Evolutionary conservation across 1,140 invertebrate species (phyloP), one percentile per base, ranked within the genome.

Genomic region (Aphaenogaster rudis): DNA sequence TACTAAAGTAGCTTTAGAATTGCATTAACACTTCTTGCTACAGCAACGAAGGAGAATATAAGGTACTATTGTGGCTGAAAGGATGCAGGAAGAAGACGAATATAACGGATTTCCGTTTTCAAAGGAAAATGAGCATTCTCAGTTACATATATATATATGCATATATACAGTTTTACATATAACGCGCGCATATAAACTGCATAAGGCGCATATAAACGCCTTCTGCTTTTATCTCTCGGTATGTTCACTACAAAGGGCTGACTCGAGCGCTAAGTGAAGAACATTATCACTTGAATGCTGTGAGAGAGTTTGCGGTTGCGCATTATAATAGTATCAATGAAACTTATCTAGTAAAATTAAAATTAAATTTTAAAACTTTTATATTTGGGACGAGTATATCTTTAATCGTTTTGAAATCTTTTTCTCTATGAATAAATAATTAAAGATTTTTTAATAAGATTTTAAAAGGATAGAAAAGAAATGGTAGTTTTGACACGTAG

Each of bases 61-160:
- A 84, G 63, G n/a, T 33, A 39, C 54, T 54, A 86, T 80, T 86
- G 77, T 85, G 72, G 72, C 64, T 52, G 39, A 86, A 86, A 81
- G 57, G 66, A 87, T 71, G 86, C 67, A 50, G 45, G 57, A 71
- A 81, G 57, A 72, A 57, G 39, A 67, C 66, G 66, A 82, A 61
- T 69, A 52, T 61, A 61, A 69, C 66, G 54, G 86, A 82, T 87
- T 87, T 87, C 66, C 54, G 33, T 67, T 87, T 61, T 87, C 64
- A 87, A 87, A 87, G 86, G 86, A 87, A 82, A 64, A 82, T 79
- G 82, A 79, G 61, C 82, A 66, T 79, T 79, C 82, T 77, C 48
- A 50, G 45, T 67, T 86, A 77, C 61, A 78, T 86, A 66, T 28
- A 50, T 64, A 80, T 64, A 80, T 81, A 63, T 63, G 3, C 17